Evolutionary conservation across 1,140 invertebrate species (phyloP).

Genomic region (Vollenhovia emeryi): DNA sequence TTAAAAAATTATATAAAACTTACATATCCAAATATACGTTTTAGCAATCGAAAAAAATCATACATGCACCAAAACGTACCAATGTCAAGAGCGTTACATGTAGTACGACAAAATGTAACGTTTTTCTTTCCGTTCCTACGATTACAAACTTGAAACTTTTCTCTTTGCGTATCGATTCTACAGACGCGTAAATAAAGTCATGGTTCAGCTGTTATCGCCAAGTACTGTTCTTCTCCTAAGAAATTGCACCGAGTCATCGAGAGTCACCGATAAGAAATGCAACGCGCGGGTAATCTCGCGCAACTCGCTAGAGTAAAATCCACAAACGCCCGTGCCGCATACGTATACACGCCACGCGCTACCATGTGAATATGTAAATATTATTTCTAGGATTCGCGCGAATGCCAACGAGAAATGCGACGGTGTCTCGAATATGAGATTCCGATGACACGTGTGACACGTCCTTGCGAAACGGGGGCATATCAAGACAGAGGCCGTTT

Average conservation of each 20-base stretch:
- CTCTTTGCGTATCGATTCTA: constrained; percentile 11
- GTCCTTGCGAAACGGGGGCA: not conserved
- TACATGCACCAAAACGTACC: not conserved
- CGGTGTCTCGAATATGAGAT: constrained; percentile 15
- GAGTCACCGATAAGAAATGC: constrained; percentile 45
- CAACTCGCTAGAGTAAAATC: constrained; percentile 37
- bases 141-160: not conserved
- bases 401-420: constrained; percentile 14
- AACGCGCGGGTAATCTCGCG: constrained; percentile 33
- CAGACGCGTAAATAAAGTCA: constrained; percentile 12
- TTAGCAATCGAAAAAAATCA: not conserved
- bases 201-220: constrained; percentile 43
- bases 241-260: constrained; percentile 38
- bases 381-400: constrained; percentile 27
- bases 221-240: constrained; percentile 21
- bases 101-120: not conserved
- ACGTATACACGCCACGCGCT: not conserved
- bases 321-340: constrained; percentile 17
- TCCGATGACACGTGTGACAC: constrained; percentile 30
- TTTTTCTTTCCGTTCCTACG: not conserved
- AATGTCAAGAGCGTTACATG: not conserved
- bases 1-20: too few relatives aligned
- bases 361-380: constrained; percentile 49
- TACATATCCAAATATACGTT: not conserved
- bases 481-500: not conserved